Evolutionary conservation across 2,113 vertebrate genomes (phyloP), one percentile per base, ranked within the genome.

Genomic region (Platycercus adscitus): DNA sequence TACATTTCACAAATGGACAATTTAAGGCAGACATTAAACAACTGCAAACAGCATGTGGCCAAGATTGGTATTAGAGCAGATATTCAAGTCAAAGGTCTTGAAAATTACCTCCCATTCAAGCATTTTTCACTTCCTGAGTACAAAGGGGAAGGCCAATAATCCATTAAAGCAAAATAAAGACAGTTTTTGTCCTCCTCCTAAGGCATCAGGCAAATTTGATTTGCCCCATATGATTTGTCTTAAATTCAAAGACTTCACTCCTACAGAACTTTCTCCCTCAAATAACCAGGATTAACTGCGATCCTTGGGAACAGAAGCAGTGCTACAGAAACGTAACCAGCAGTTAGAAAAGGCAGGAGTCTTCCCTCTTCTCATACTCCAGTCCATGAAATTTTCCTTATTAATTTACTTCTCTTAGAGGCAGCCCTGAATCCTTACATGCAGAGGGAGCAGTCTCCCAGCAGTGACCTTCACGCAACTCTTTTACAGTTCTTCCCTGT

Each of bases 1-100:
- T 70, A 78, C 44, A 71, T 94, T 94, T 64, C 84, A 77, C 31
- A 93, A 92, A 95, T 80, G 70, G 75, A 63, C 89, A 95, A 70
- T 72, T 84, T 80, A 81, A 75, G 73, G 66, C 50, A 92, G 56
- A 84, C 53, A 68, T 91, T 94, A 94, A 93, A 91, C 61, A 86
- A 94, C 69, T 88, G 80, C 61, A 84, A 94, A 88, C 26, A 86
- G 64, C 35, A 10, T 24, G 31, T 58, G 79, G 72, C 70, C 60
- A 86, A 84, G 73, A 88, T 5, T 33, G 50, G 39, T 70, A 81
- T 83, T 24, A 31, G 43, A 81, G 61, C 35, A 52, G 52, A 95
- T 37, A 19, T 71, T 61, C 39, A 81, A 93, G 82, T 44, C 61
- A 81, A 93, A 66, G 31, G 41, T 71, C 81, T 84, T 86, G 60